Base-by-base conservation (phyloP, 2,797 vertebrate species). In the Sebastes paucispinis region DNA sequence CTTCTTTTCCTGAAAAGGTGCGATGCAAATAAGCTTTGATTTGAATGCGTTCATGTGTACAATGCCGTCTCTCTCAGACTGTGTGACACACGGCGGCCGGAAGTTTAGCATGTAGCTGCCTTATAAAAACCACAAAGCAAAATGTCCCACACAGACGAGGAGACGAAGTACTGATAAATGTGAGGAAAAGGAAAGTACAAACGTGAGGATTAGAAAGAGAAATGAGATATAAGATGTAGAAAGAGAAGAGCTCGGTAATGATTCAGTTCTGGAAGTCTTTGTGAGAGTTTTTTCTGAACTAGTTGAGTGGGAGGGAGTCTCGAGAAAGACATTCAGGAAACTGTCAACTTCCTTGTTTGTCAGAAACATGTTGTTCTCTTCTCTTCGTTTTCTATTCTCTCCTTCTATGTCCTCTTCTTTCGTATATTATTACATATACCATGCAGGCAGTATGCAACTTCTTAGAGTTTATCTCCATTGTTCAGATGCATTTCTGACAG, bases 291-390 rank as follows among this genome's bases (percentile, higher is more conserved):
- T 39, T 77, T 70, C 43, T 77, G 54, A 81, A 77, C 27, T 36
- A 54, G 4, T 5, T 5, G 57, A 62, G 73, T 25, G 78, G 65
- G 77, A 77, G 66, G 50, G 22, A 74, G 77, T 69, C 50, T 87
- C 84, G 64, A 84, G 86, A 87, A 89, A 89, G 59, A 74, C 47
- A 4, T 62, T 73, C 72, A 91, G 81, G 86, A 90, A 88, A 34
- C 80, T 0, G 27, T 59, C 72, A 14, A 87, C 89, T 90, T 89
- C 86, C 90, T 89, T 11, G 62, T 86, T 74, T 63, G 59, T 74
- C 6, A 52, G 25, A 72, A 62, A 63, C 75, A 68, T 5, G 32
- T 82, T 68, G 27, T 82, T 62, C 20, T 73, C 24, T 72, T 34
- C 43, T 70, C 4, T 66, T 18, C 6, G 3, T 27, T n/a, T 31